Percentiles rank a stretch among this genome's conserved stretches.
phyloP scores from a whole-genome alignment of 1,140 invertebrate species.

The Bactericera cockerelli region DNA sequence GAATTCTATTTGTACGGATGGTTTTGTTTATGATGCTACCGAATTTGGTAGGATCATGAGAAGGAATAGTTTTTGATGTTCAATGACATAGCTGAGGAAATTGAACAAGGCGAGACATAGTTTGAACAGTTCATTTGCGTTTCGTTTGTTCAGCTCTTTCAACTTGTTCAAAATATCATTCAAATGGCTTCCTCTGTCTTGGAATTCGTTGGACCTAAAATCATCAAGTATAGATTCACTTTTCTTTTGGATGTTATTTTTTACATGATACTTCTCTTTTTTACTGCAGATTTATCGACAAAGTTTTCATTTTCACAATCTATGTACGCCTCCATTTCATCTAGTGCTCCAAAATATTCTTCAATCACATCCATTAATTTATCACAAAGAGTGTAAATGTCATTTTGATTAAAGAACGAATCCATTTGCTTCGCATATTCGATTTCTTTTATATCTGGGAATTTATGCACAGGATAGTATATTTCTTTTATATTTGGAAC shows the following conservation, averaged over 20 bases:
- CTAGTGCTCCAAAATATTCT: neutral
- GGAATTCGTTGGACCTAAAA: too few species aligned
- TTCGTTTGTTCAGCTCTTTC: neutral
- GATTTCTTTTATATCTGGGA: neutral
- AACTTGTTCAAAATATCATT: neutral
- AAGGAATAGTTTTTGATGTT: too few species aligned
- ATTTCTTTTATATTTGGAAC: too few species aligned
- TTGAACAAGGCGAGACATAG: neutral
- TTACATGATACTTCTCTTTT: too few species aligned
- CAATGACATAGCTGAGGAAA: neutral
- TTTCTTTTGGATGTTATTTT: too few species aligned
- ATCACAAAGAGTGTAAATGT: neutral
- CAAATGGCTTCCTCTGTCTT: neutral
- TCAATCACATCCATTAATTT: neutral
- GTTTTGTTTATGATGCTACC: neutral
- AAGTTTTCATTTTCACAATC: neutral
- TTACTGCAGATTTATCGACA: too few species aligned
- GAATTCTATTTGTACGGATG: neutral
- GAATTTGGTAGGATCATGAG: too few species aligned
- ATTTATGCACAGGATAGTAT: too few species aligned
- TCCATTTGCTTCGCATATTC: neutral
- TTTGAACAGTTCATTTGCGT: neutral
- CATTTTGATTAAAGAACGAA: neutral
- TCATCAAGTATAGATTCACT: too few species aligned
- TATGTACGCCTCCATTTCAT: neutral